A percentile compares a stretch with the other conserved stretches of the same genome.
Evolutionary conservation across 1,140 invertebrate species (phyloP).

Genomic region (Bombus superbus): DNA sequence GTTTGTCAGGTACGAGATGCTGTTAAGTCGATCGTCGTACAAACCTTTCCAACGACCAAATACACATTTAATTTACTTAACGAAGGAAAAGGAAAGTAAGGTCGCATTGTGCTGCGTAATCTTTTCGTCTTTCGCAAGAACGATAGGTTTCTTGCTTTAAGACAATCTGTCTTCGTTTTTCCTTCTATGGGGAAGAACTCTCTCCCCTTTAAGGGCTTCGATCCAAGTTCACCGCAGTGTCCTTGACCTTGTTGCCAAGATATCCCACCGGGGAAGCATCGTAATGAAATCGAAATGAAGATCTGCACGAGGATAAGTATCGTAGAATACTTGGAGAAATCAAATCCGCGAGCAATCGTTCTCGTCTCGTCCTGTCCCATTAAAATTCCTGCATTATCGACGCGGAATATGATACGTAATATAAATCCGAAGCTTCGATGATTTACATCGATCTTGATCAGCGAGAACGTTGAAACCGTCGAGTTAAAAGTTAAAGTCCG

Average conservation of each 20-base stretch:
- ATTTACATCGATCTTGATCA: background rate
- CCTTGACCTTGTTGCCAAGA: conserved; percentile 51
- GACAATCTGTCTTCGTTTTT: background rate
- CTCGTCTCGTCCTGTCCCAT: background rate
- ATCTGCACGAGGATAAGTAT: background rate
- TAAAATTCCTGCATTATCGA: background rate
- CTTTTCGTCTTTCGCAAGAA: background rate
- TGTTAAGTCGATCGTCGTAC: too few species aligned
- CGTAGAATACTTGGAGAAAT: background rate
- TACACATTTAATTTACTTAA: too few species aligned
- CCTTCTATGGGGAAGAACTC: conserved; percentile 20
- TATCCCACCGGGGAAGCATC: conserved; percentile 17
- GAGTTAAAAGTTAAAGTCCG: too few species aligned
- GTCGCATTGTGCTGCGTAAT: too few species aligned
- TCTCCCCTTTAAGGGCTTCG: conserved; percentile 61
- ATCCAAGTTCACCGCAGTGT: conserved; percentile 43
- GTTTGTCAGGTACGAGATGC: too few species aligned
- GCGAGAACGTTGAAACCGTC: background rate
- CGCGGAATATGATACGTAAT: too few species aligned
- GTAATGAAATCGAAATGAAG: conserved; percentile 38
- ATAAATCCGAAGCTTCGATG: background rate
- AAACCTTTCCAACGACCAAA: too few species aligned
- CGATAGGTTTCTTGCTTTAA: background rate
- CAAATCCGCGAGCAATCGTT: background rate
- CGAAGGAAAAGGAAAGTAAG: too few species aligned